phyloP scores from a whole-genome alignment of 2,113 vertebrate genomes.

The Sarotherodon lohbergeri region DNA sequence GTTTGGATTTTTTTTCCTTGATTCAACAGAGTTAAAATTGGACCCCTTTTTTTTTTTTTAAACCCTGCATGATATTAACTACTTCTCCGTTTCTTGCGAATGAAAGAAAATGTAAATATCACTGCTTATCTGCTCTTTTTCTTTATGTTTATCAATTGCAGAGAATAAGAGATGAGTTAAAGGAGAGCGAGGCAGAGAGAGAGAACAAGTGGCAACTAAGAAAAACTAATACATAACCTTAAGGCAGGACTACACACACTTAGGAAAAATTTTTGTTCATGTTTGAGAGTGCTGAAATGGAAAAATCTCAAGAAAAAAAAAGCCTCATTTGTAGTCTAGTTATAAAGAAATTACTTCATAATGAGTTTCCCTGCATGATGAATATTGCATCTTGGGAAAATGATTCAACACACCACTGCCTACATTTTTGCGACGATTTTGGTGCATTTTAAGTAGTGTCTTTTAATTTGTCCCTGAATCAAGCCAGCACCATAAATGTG shows the following conservation, averaged over 20 bases:
- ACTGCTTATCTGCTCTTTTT: neutral
- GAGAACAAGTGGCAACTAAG: constrained; percentile 79
- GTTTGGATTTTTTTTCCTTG: neutral
- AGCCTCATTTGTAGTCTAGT: constrained; percentile 13
- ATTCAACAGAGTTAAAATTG: neutral
- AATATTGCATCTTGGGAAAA: constrained; percentile 16
- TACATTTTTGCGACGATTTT: neutral
- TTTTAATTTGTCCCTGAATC: neutral
- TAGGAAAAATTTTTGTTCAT: rapidly evolving
- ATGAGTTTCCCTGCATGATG: constrained; percentile 11
- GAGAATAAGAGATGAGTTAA: constrained; percentile 80
- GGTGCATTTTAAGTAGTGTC: neutral
- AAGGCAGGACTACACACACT: constrained; percentile 37
- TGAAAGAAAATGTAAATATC: neutral
- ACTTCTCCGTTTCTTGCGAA: neutral
- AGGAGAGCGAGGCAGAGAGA: constrained; percentile 75
- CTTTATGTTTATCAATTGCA: constrained; percentile 74
- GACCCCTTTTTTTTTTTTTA: rapidly evolving
- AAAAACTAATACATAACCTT: constrained; percentile 73
- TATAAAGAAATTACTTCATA: constrained; percentile 12
- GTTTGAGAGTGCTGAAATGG: neutral
- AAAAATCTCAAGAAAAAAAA: neutral
- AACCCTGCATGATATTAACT: neutral
- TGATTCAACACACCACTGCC: neutral
- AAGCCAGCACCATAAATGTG: neutral